Conservation (phyloP, 2,113 vertebrate species). For the Shinisaurus crocodilurus region DNA sequence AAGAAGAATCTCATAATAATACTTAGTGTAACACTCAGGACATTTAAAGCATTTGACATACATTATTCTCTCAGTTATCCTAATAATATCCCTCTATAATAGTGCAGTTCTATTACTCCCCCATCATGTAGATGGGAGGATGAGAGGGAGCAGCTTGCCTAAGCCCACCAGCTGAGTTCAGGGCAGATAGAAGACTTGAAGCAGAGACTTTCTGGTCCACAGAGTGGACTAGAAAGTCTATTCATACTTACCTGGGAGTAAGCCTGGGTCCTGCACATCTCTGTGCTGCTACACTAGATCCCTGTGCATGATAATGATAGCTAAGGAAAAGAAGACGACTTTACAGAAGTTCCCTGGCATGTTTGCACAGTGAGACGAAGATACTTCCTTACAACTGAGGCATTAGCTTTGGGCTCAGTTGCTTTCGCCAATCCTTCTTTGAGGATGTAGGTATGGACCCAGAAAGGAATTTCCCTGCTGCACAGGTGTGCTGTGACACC, state of each 20-base stretch:
- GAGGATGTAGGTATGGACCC: not conserved
- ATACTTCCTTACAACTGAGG: not conserved
- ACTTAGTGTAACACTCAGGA: not conserved
- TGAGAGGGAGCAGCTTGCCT: not conserved
- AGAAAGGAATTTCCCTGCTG: not conserved
- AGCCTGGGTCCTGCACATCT: not conserved
- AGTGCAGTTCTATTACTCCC: not conserved
- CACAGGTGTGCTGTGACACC: not conserved
- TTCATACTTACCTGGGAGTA: not conserved
- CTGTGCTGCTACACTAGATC: not conserved
- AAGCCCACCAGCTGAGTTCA: not conserved
- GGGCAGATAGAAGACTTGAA: not conserved
- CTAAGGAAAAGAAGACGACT: not conserved
- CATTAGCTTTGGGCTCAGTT: not conserved
- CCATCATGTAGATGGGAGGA: not conserved
- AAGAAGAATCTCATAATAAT: not conserved
- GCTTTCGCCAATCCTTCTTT: not conserved
- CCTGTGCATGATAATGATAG: not conserved
- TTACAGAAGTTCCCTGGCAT: not conserved
- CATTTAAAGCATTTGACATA: not conserved
- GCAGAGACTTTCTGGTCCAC: not conserved
- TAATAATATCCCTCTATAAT: not conserved
- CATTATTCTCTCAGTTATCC: not conserved
- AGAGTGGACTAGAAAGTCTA: not conserved
- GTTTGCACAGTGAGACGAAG: too few species aligned